A percentile compares a stretch with the other conserved stretches of the same genome.
phyloP scores from a whole-genome alignment of 2,888 invertebrate genomes.

The Thereva nobilitata region DNA sequence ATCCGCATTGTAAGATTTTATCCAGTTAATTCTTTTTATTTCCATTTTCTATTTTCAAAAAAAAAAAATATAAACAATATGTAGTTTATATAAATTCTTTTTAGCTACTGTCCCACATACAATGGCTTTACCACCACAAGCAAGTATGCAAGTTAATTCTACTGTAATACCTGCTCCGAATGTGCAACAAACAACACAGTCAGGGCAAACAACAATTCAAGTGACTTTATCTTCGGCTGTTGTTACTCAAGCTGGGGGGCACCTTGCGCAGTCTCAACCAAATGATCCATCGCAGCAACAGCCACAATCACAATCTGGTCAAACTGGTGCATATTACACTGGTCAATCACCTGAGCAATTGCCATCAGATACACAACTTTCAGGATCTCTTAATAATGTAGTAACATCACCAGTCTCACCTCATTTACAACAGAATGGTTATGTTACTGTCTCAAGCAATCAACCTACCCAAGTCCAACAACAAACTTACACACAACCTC shows the following conservation, averaged over 20 bases:
- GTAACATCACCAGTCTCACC: conserved; percentile 49
- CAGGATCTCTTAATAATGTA: conserved; percentile 46
- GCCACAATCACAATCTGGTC: conserved; percentile 49
- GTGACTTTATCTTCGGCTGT: conserved; percentile 33
- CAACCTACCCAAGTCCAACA: conserved; percentile 56
- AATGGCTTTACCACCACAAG: conserved; percentile 53
- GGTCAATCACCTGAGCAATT: conserved; percentile 47
- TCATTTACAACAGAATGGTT: conserved; percentile 58
- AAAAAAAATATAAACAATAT: neutral
- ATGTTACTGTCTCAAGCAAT: conserved; percentile 50
- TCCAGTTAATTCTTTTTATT: conserved; percentile 37
- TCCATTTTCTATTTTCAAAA: neutral
- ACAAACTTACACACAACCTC: conserved; percentile 53
- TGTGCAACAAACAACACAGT: conserved; percentile 49
- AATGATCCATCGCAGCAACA: conserved; percentile 49
- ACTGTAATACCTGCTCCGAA: conserved; percentile 56
- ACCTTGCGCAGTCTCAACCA: conserved; percentile 51
- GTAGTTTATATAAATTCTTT: conserved; percentile 38
- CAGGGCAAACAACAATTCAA: conserved; percentile 38
- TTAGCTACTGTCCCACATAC: conserved; percentile 55
- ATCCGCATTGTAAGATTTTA: conserved; percentile 56
- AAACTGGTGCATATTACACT: conserved; percentile 43
- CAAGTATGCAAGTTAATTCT: conserved; percentile 42
- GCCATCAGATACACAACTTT: conserved; percentile 51
- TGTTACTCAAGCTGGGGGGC: conserved; percentile 45